These are phyloP conservation scores for Strix uralensis DNA, from an alignment of 2,113 vertebrate genomes.

Conservation along the genomic window DNA sequence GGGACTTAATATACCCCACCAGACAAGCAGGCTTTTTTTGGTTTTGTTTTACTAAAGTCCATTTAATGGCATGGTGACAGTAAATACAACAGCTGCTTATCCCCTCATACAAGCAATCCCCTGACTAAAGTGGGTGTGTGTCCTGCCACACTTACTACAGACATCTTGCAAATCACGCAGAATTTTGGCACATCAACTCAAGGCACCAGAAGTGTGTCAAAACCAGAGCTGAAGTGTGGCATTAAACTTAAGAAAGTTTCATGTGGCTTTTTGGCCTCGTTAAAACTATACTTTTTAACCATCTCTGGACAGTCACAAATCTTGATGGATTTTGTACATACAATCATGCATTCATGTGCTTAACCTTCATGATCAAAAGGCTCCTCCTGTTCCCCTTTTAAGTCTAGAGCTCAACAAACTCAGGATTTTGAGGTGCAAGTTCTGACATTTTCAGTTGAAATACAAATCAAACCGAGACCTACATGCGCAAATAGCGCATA, in stretches of 20 bases:
- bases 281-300: background rate
- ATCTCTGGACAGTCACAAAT: background rate
- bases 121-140: background rate
- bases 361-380: background rate
- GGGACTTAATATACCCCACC: background rate
- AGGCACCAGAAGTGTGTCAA: background rate
- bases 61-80: background rate
- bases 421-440: background rate
- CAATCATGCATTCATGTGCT: background rate
- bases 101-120: background rate
- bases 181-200: background rate
- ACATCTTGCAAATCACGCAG: background rate
- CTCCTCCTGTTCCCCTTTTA: background rate
- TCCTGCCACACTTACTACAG: background rate
- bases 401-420: background rate
- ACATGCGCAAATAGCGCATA: background rate
- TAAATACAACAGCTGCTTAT: background rate
- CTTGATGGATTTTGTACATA: background rate
- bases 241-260: background rate
- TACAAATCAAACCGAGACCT: background rate
- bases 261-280: background rate
- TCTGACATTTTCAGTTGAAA: background rate
- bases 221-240: background rate
- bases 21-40: background rate
- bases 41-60: background rate